phyloP scores from a whole-genome alignment of 2,888 invertebrate species.

The Siphlonurus alternatus region DNA sequence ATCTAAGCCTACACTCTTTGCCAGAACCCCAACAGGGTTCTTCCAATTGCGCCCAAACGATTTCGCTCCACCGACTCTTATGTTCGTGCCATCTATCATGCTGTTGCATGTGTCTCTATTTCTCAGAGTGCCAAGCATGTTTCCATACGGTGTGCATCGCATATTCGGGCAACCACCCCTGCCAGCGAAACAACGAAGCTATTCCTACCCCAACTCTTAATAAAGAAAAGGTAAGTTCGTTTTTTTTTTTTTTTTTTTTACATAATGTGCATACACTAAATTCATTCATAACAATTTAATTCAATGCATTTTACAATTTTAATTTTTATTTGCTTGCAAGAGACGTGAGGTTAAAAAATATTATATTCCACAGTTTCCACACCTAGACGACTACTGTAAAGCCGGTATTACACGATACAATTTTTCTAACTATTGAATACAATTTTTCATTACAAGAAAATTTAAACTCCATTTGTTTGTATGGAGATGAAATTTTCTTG shows the following conservation, averaged over 20 bases:
- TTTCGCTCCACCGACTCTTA: constrained; percentile 29
- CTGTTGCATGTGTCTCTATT: constrained; percentile 44
- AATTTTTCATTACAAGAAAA: no score
- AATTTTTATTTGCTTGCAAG: no score
- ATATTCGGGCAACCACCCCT: constrained; percentile 25
- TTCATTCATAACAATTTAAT: no score
- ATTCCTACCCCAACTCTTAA: constrained; percentile 24
- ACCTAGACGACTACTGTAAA: no score
- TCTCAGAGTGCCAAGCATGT: constrained; percentile 45
- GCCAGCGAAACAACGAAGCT: constrained; percentile 27
- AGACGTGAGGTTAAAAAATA: no score
- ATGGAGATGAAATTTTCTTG: no score
- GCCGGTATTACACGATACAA: no score
- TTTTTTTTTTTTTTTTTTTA: not conserved
- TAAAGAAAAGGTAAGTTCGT: constrained; percentile 28
- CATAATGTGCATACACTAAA: no score
- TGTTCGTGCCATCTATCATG: constrained; percentile 32
- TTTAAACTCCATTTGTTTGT: no score
- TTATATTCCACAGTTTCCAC: no score
- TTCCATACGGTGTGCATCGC: constrained; percentile 40
- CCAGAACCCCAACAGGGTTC: not conserved
- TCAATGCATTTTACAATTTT: no score
- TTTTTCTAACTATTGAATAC: no score
- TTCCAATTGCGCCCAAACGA: constrained; percentile 26
- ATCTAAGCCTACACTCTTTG: not conserved